Conservation (phyloP, 2,797 vertebrate species). For the Phrynocephalus forsythii region DNA sequence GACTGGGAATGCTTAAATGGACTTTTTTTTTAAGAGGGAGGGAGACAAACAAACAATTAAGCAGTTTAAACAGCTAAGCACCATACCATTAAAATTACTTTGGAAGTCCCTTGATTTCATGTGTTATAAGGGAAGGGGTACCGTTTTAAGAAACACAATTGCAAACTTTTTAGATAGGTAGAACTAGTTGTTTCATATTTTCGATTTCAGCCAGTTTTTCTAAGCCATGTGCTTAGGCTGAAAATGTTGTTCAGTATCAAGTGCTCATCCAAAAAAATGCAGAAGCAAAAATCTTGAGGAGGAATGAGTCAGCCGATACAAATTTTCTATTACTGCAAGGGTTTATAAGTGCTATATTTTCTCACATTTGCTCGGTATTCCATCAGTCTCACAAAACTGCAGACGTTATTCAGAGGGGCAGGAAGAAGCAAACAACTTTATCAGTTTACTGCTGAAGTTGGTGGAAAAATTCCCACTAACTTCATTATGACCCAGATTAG, state of each 20-base stretch:
- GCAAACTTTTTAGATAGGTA: background rate
- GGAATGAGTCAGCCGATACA: background rate
- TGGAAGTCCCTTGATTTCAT: background rate
- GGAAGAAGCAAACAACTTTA: constrained; percentile 8
- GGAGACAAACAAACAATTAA: no score
- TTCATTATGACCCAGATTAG: rapidly evolving
- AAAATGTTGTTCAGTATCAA: background rate
- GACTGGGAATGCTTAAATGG: background rate
- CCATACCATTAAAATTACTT: background rate
- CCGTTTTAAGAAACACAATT: background rate
- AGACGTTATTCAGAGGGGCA: background rate
- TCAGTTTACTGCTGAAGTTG: background rate
- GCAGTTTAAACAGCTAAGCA: background rate
- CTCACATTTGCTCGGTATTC: background rate
- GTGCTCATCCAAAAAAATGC: background rate
- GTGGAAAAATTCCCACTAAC: constrained; percentile 24
- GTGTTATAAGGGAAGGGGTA: background rate
- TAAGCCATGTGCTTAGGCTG: background rate
- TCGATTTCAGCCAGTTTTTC: background rate
- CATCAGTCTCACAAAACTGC: background rate
- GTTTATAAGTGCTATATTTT: background rate
- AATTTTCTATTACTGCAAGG: background rate
- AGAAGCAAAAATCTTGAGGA: background rate
- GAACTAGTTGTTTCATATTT: background rate
- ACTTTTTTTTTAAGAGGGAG: background rate